These are phyloP conservation scores for Sceliomorpha sp. DNA, from an alignment of 2,888 invertebrate species.

Conservation along the genomic window DNA sequence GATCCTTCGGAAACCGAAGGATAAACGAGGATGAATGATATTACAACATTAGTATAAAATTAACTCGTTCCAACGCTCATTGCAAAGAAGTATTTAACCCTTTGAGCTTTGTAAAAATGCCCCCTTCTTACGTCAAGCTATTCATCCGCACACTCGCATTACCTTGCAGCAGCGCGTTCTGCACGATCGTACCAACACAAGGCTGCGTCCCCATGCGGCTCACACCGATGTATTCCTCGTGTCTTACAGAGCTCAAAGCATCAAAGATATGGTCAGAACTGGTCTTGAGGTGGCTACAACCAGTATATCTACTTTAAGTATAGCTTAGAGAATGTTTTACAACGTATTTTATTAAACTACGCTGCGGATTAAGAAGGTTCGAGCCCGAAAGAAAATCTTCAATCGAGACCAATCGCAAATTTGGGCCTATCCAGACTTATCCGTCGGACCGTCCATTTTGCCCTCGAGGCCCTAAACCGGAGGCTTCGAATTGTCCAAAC, in stretches of 20 bases:
- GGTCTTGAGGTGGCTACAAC: constrained; percentile 40
- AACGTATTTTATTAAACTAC: constrained; percentile 2
- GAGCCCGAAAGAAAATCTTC: too few species aligned
- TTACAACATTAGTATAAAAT: too few species aligned
- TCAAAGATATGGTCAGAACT: constrained; percentile 47
- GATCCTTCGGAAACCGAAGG: too few species aligned
- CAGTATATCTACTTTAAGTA: constrained; percentile 43
- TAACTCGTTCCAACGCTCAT: constrained; percentile 18
- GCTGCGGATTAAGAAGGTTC: too few species aligned
- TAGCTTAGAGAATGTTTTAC: constrained; percentile 11
- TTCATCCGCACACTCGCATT: constrained; percentile 7
- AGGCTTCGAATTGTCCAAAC: too few species aligned
- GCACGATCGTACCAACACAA: constrained; percentile 29
- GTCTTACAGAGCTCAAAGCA: constrained; percentile 37
- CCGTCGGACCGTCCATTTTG: too few species aligned
- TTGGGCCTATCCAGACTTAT: too few species aligned
- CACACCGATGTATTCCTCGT: constrained; percentile 23
- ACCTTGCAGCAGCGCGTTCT: constrained; percentile 15
- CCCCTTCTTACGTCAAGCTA: constrained; percentile 10
- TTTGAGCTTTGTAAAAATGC: constrained; percentile 29
- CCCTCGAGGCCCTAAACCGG: too few species aligned
- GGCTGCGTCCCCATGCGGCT: constrained; percentile 8
- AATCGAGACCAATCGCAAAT: too few species aligned
- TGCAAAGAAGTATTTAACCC: constrained; percentile 22
- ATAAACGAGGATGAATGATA: too few species aligned